phyloP scores from a whole-genome alignment of 2,797 vertebrate genomes.

The Phylloscopus collybita region DNA sequence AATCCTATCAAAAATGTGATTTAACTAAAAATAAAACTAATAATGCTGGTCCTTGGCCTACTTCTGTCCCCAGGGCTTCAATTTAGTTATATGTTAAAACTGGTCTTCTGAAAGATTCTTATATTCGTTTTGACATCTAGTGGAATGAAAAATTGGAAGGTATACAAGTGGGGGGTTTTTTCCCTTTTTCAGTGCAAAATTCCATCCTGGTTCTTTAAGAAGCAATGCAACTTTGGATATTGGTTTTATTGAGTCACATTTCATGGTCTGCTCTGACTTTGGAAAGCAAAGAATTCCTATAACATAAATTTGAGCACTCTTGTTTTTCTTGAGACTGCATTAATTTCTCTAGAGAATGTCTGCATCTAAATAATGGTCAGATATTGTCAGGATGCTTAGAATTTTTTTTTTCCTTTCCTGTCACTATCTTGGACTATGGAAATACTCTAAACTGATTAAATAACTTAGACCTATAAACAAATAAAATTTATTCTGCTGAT shows the following conservation, averaged over 20 bases:
- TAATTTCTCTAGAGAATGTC: background rate
- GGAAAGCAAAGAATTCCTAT: background rate
- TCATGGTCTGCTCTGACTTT: background rate
- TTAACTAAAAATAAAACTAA: slow-evolving; percentile 21
- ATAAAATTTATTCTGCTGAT: background rate
- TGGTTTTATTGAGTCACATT: background rate
- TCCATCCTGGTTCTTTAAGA: background rate
- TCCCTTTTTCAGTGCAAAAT: background rate
- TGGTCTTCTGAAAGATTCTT: background rate
- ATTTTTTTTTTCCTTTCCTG: background rate
- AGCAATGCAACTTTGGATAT: background rate
- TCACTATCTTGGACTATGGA: background rate
- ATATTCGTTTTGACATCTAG: background rate
- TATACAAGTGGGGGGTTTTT: background rate
- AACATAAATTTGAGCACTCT: background rate
- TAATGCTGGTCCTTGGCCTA: background rate
- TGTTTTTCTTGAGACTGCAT: background rate
- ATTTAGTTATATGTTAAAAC: slow-evolving; percentile 27
- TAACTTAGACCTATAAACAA: background rate
- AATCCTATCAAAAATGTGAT: background rate
- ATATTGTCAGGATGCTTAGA: background rate
- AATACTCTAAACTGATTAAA: background rate
- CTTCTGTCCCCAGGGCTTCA: background rate
- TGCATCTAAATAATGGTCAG: background rate
- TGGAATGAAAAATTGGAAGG: background rate